phyloP scores from a whole-genome alignment of 2,113 vertebrate species.

The Leucoraja erinaceus region DNA sequence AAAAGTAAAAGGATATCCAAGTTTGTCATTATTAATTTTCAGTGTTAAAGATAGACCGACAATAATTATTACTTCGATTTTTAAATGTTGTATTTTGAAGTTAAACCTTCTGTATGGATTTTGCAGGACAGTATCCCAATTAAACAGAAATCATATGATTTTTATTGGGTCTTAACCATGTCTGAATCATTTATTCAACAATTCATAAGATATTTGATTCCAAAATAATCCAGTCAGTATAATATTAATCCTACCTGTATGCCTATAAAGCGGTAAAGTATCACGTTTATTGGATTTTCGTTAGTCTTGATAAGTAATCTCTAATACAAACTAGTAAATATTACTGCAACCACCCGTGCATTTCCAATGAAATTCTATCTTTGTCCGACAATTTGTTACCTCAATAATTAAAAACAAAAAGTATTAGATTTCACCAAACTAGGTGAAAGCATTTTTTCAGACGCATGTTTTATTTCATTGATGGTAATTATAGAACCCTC shows the following conservation, averaged over 20 bases:
- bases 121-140: neutral
- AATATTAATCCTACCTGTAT: neutral
- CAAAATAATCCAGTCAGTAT: constrained; percentile 2
- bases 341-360: neutral
- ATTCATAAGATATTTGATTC: constrained; percentile 26
- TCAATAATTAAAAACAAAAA: constrained; percentile 10
- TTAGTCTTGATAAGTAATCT: constrained; percentile 10
- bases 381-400: neutral
- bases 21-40: too few relatives aligned
- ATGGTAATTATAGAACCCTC: neutral
- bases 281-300: constrained; percentile 36
- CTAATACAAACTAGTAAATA: neutral
- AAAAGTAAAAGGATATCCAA: too few relatives aligned
- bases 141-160: neutral
- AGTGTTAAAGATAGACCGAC: too few relatives aligned
- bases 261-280: neutral
- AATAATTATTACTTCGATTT: too few relatives aligned
- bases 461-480: neutral
- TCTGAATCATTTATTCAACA: constrained; percentile 22
- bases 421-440: neutral
- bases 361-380: neutral
- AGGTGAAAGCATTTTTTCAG: neutral
- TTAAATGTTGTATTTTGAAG: too few relatives aligned
- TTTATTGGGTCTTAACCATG: neutral
- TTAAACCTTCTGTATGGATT: neutral